Percentiles rank a stretch among this genome's conserved stretches.
These are phyloP conservation scores for Branchipolynoe longqiensis DNA, from an alignment of 2,888 invertebrate genomes.

Conservation along the genomic window DNA sequence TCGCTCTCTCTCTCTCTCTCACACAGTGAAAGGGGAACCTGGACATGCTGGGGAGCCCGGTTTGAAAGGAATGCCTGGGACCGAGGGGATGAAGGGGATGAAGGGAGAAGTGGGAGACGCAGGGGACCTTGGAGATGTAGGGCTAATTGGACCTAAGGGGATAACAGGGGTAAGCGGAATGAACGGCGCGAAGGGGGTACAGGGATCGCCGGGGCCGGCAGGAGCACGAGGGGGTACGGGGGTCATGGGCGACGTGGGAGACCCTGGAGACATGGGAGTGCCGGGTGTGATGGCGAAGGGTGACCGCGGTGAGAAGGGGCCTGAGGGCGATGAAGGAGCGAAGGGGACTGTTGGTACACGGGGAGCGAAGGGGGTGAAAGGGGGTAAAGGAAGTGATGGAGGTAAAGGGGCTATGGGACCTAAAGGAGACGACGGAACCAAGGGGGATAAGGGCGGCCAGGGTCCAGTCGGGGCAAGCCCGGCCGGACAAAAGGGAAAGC, in stretches of 20 bases:
- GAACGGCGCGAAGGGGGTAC: not conserved
- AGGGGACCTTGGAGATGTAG: not conserved
- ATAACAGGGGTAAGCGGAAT: not conserved
- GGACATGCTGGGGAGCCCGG: not conserved
- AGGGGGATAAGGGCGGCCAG: conserved; percentile 1
- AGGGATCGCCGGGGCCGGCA: not conserved
- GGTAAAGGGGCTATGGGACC: not conserved
- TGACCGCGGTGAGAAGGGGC: not conserved
- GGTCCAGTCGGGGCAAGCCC: not conserved
- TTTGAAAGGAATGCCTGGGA: not conserved
- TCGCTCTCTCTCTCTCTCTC: no score
- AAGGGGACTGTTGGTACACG: not conserved
- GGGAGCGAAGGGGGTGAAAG: not conserved
- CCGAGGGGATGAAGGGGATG: not conserved
- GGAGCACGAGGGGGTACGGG: conserved; percentile 10
- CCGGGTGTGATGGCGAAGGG: not conserved
- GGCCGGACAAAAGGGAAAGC: not conserved
- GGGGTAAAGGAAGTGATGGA: not conserved
- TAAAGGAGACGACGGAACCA: not conserved
- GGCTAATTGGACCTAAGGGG: not conserved
- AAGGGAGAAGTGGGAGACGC: not conserved
- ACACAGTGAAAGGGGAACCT: not conserved
- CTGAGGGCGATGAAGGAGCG: not conserved
- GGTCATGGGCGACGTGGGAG: conserved; percentile 11
- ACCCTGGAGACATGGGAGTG: not conserved